Conservation (phyloP, 2,888 invertebrate species). For the Synergus japonicus region DNA sequence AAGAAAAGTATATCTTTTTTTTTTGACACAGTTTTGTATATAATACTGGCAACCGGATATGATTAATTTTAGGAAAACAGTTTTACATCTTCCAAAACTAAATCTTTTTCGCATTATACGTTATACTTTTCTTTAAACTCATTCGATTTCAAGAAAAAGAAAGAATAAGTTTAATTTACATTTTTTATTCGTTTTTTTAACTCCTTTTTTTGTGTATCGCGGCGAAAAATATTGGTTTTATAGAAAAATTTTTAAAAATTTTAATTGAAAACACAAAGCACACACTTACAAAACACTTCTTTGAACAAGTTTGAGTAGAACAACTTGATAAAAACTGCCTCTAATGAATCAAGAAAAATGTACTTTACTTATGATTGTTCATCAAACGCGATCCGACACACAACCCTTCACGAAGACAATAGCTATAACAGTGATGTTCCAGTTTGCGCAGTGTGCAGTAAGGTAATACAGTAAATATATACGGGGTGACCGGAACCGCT, state of each 20-base stretch:
- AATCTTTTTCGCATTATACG: too few relatives aligned
- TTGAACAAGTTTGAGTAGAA: constrained; percentile 56
- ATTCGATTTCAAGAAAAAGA: too few relatives aligned
- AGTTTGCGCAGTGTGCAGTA: constrained; percentile 59
- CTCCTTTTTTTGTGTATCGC: not conserved
- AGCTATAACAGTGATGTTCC: constrained; percentile 68
- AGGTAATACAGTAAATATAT: constrained; percentile 58
- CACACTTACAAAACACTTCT: constrained; percentile 4
- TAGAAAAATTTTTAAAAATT: not conserved
- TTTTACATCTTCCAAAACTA: too few relatives aligned
- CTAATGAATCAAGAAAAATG: constrained; percentile 42
- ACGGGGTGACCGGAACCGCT: constrained; percentile 62
- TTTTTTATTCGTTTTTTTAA: too few relatives aligned
- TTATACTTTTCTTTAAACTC: too few relatives aligned
- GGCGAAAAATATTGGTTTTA: not conserved
- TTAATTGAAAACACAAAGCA: not conserved
- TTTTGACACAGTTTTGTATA: too few relatives aligned
- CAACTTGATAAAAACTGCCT: constrained; percentile 48
- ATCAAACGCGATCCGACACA: constrained; percentile 65
- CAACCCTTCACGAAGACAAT: constrained; percentile 69
- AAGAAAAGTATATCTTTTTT: too few relatives aligned
- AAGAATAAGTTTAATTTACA: too few relatives aligned
- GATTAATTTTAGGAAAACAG: too few relatives aligned
- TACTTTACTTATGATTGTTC: not conserved
- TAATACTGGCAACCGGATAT: too few relatives aligned